phyloP scores from a whole-genome alignment of 2,113 vertebrate genomes.

The Spilogale gracilis region DNA sequence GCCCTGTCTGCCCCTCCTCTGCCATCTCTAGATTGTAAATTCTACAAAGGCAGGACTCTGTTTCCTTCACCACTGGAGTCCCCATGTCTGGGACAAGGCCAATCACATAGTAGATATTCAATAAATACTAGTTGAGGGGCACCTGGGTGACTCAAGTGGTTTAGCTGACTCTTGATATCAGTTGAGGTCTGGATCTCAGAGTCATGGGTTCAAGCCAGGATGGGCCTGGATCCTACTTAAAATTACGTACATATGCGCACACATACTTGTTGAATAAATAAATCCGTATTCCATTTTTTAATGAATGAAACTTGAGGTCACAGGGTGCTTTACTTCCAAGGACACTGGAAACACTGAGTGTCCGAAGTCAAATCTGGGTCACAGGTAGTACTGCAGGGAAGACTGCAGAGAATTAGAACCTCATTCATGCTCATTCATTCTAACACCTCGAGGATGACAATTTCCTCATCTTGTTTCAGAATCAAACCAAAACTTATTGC shows the following conservation, averaged over 20 bases:
- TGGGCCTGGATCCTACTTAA: not conserved
- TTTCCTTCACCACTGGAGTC: not conserved
- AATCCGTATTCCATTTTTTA: not conserved
- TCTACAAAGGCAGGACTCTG: too few relatives aligned
- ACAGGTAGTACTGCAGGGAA: not conserved
- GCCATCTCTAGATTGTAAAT: not conserved
- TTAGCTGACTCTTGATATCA: not conserved
- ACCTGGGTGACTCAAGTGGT: not conserved
- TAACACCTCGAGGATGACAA: not conserved
- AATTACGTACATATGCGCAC: not conserved
- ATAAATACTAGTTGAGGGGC: not conserved
- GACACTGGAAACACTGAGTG: not conserved
- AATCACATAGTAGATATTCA: not conserved
- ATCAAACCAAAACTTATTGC: constrained; percentile 5
- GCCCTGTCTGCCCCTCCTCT: not conserved
- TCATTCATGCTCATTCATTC: not conserved
- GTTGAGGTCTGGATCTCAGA: not conserved
- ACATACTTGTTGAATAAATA: not conserved
- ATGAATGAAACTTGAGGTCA: not conserved
- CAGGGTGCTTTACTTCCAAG: not conserved
- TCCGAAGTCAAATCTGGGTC: not conserved
- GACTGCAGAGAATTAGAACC: not conserved
- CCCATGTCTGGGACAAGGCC: not conserved
- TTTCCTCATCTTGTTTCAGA: not conserved
- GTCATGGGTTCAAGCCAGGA: not conserved